Conservation (phyloP, 2,113 vertebrate species). For the Crotalus helleri region DNA sequence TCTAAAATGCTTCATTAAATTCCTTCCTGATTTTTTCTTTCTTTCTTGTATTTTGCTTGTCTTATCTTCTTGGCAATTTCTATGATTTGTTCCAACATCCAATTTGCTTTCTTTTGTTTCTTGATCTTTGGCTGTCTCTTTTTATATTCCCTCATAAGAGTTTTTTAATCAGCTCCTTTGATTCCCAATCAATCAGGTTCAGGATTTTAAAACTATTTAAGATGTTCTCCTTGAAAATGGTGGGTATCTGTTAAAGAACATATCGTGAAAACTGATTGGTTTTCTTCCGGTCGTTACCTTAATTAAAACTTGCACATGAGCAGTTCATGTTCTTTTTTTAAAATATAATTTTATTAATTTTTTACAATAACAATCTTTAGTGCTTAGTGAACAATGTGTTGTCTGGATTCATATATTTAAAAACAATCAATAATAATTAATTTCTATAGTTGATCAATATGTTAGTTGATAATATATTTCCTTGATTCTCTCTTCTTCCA, state of each 20-base stretch:
- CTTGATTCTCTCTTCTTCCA: too few species aligned
- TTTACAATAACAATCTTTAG: too few species aligned
- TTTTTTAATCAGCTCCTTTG: not conserved
- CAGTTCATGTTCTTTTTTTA: not conserved
- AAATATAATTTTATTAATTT: too few species aligned
- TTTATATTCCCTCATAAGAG: not conserved
- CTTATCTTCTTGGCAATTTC: not conserved
- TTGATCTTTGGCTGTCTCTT: not conserved
- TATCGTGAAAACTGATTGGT: not conserved
- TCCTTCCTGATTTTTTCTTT: not conserved
- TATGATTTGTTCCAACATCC: not conserved
- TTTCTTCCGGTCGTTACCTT: not conserved
- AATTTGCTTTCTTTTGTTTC: too few species aligned
- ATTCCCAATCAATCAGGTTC: not conserved
- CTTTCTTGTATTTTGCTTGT: not conserved
- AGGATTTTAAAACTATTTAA: not conserved
- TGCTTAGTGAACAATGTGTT: too few species aligned
- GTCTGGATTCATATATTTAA: too few species aligned
- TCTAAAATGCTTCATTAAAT: not conserved
- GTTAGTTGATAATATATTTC: too few species aligned
- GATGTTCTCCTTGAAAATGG: not conserved
- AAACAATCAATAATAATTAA: too few species aligned
- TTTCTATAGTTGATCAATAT: too few species aligned
- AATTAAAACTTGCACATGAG: not conserved
- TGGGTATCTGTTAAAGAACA: not conserved